phyloP scores from a whole-genome alignment of 2,113 vertebrate genomes.

The Microtus pennsylvanicus region DNA sequence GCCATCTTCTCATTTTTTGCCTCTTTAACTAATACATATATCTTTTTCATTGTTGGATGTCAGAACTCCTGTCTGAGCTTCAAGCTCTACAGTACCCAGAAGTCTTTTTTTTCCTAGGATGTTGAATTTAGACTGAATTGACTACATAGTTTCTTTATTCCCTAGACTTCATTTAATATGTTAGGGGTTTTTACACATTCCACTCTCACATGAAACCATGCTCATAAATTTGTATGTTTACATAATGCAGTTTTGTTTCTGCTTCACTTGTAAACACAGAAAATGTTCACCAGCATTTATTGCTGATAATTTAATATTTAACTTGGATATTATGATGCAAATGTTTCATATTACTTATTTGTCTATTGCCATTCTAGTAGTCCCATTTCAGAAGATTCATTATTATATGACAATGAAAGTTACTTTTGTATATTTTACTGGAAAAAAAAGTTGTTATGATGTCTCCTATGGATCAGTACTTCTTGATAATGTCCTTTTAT shows the following conservation, averaged over 20 bases:
- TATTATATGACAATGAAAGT: neutral
- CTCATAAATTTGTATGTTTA: neutral
- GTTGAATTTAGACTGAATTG: neutral
- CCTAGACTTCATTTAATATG: no score
- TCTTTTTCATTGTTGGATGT: neutral
- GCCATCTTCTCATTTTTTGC: rapidly evolving
- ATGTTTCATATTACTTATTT: neutral
- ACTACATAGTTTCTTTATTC: neutral
- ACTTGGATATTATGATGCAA: neutral
- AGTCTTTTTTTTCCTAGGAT: no score
- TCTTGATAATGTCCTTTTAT: neutral
- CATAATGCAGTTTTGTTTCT: neutral
- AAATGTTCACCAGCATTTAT: neutral
- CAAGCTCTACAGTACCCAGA: neutral
- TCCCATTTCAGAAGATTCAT: neutral
- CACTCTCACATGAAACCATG: neutral
- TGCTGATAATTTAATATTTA: neutral
- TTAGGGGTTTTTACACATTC: no score
- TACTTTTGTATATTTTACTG: neutral
- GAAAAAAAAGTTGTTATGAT: neutral
- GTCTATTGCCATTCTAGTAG: neutral
- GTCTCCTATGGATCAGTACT: neutral
- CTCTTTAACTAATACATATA: neutral
- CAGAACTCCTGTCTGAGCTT: neutral
- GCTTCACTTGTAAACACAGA: neutral